Conservation (phyloP, 1,140 invertebrate genomes). For the Halotydeus destructor region DNA sequence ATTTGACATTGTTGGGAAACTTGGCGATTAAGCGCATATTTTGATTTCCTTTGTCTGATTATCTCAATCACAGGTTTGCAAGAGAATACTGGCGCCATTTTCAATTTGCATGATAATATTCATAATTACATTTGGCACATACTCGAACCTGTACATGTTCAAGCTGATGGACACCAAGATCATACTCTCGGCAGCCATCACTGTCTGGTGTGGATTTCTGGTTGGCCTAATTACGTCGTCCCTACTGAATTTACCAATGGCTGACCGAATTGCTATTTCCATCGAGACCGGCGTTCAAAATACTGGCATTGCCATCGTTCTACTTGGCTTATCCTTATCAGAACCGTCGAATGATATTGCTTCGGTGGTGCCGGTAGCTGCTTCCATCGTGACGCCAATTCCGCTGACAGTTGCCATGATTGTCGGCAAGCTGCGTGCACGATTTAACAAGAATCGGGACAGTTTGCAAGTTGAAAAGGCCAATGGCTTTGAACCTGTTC, state of each 20-base stretch:
- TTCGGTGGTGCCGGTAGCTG: slow-evolving; percentile 47
- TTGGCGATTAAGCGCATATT: no score
- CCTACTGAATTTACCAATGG: slow-evolving; percentile 34
- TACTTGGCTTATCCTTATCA: slow-evolving; percentile 35
- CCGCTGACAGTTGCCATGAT: slow-evolving; percentile 33
- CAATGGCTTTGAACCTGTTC: background rate
- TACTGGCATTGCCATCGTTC: slow-evolving; percentile 71
- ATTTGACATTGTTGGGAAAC: no score
- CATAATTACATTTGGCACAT: slow-evolving; percentile 69
- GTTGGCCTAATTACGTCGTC: slow-evolving; percentile 41
- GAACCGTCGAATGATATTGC: slow-evolving; percentile 28
- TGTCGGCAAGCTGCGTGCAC: slow-evolving; percentile 2
- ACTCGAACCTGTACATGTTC: slow-evolving; percentile 78
- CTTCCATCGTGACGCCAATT: slow-evolving; percentile 78
- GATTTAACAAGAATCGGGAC: background rate
- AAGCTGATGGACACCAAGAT: slow-evolving; percentile 63
- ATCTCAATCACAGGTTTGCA: slow-evolving; percentile 42
- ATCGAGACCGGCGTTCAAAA: slow-evolving; percentile 89
- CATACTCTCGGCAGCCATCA: slow-evolving; percentile 49
- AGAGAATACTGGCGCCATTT: slow-evolving; percentile 61
- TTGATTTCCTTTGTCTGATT: no score
- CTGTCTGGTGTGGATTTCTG: slow-evolving; percentile 70
- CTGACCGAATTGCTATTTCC: slow-evolving; percentile 58
- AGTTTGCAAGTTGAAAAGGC: background rate
- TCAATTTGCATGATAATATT: slow-evolving; percentile 61